Evolutionary conservation across 2,113 vertebrate species (phyloP).

Genomic region (Pachypanchax playfairii): DNA sequence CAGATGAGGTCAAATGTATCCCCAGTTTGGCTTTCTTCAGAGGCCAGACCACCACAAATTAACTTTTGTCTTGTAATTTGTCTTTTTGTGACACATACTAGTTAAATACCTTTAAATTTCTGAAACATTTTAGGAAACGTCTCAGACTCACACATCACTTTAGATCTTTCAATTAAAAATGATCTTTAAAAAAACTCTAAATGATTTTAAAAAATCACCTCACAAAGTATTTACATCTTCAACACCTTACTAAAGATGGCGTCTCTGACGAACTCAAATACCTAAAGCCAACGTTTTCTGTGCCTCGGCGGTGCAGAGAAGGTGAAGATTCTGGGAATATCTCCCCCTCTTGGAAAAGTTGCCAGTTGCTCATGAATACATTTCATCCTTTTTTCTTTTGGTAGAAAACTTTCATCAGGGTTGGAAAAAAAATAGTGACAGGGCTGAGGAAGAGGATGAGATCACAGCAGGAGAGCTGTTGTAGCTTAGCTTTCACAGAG

Average conservation of each 20-base stretch:
- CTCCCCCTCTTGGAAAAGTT: conserved; percentile 29
- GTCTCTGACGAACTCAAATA: too few species aligned
- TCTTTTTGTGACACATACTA: conserved; percentile 41
- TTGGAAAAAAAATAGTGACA: conserved; percentile 33
- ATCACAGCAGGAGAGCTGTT: conserved; percentile 68
- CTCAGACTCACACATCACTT: too few species aligned
- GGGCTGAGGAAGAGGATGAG: conserved; percentile 57
- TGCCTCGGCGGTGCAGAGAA: conserved; percentile 16
- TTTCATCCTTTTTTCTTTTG: conserved; percentile 42
- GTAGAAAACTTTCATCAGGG: conserved; percentile 31
- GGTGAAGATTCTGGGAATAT: conserved; percentile 61
- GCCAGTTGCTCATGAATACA: conserved; percentile 54
- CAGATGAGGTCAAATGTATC: conserved; percentile 42
- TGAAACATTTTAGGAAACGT: too few species aligned
- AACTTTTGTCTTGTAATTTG: conserved; percentile 58
- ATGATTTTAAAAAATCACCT: background rate
- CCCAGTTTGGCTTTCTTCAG: conserved; percentile 32
- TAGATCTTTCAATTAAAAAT: too few species aligned
- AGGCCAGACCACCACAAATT: conserved; percentile 58
- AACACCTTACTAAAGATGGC: too few species aligned
- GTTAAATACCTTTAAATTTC: conserved; percentile 25
- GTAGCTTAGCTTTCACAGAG: conserved; percentile 61
- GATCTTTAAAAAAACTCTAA: background rate
- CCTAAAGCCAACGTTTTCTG: conserved; percentile 15
- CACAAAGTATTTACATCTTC: too few species aligned